Evolutionary conservation across 2,113 vertebrate species (phyloP).

Genomic region (Pedetes capensis): DNA sequence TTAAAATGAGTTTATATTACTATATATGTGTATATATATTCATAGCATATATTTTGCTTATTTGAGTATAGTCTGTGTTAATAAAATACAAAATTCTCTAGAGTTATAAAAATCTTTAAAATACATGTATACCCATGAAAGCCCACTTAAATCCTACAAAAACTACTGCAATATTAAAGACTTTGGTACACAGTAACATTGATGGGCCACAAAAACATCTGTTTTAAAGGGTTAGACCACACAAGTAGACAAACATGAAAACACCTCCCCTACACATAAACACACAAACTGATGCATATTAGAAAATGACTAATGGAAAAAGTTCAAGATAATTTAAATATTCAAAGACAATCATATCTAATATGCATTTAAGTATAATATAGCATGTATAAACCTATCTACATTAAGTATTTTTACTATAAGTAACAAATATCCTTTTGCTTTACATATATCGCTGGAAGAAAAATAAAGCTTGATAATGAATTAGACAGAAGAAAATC

Average conservation of each 20-base stretch:
- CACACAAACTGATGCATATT: background rate
- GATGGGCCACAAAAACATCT: background rate
- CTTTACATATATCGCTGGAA: background rate
- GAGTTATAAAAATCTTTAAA: background rate
- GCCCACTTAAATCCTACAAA: background rate
- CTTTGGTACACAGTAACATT: background rate
- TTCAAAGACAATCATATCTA: background rate
- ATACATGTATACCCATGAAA: background rate
- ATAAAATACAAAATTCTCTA: background rate
- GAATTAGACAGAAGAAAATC: background rate
- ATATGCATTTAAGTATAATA: background rate
- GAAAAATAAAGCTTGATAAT: background rate
- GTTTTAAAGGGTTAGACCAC: background rate
- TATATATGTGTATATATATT: background rate
- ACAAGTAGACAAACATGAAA: background rate
- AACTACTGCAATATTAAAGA: background rate
- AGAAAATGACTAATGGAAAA: background rate
- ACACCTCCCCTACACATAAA: background rate
- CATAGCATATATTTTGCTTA: background rate
- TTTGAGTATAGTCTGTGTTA: background rate
- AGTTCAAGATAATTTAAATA: background rate
- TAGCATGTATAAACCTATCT: background rate
- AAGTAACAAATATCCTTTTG: background rate
- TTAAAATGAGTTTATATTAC: background rate
- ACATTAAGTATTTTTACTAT: background rate